Evolutionary conservation across 1,140 invertebrate species (phyloP).

Genomic region (Papilio glaucus): DNA sequence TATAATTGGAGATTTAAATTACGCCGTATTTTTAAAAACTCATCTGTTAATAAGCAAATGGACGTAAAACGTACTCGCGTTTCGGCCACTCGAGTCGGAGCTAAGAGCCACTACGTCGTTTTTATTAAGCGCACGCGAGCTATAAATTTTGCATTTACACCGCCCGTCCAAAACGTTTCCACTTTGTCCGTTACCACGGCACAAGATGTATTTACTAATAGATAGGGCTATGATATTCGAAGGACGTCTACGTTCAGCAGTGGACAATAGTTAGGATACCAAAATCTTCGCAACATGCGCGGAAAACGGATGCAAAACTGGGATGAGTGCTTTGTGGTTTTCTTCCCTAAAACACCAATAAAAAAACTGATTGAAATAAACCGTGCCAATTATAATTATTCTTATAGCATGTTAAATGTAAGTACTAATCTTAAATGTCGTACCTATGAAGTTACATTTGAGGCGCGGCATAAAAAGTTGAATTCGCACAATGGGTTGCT

Average conservation of each 20-base stretch:
- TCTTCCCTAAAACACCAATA: too few species aligned
- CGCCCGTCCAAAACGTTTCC: conserved; percentile 62
- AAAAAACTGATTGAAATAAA: background rate
- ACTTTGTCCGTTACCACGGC: conserved; percentile 59
- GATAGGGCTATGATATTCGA: background rate
- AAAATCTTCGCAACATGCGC: background rate
- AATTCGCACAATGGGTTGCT: conserved; percentile 67
- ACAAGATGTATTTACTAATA: background rate
- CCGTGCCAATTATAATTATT: background rate
- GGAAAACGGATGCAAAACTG: background rate
- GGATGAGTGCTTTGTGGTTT: too few species aligned
- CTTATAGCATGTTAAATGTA: background rate
- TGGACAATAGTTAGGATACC: too few species aligned
- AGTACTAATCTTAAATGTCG: too few species aligned
- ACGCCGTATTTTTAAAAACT: conserved; percentile 30
- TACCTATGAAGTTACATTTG: background rate
- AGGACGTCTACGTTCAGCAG: too few species aligned
- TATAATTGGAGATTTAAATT: conserved; percentile 7
- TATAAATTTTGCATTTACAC: conserved; percentile 72
- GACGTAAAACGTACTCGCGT: conserved; percentile 56
- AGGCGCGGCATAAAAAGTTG: conserved; percentile 65
- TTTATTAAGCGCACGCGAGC: conserved; percentile 66
- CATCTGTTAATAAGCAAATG: conserved; percentile 53
- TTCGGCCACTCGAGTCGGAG: conserved; percentile 53
- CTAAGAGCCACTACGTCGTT: conserved; percentile 58